Base-by-base conservation (phyloP, 2,113 vertebrate species). In the Chloropsis cyanopogon region DNA sequence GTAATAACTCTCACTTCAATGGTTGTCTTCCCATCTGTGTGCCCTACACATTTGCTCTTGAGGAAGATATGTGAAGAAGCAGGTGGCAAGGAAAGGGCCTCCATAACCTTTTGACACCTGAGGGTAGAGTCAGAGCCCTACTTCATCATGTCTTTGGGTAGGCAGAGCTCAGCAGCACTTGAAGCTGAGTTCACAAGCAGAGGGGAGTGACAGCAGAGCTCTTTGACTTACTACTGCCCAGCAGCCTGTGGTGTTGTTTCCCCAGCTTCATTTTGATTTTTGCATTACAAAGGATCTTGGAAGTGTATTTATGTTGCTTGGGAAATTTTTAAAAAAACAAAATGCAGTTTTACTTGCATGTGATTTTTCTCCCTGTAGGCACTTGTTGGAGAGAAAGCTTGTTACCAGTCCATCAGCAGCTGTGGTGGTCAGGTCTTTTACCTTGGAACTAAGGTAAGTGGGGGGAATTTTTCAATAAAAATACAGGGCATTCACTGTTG, bases 311-410 rank as follows among this genome's bases (percentile, higher is more conserved):
- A 3, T 64, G 14, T 35, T 22, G 75, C 35, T 56, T 94, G 66
- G 10, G 20, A 75, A 82, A 50, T 19, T 42, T 33, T 49, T 24
- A 53, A 29, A 83, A 49, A 22, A 71, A 7, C 10, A 42, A 31
- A 54, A 63, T 31, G 35, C 13, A 29, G 14, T 47, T 50, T 92
- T 28, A 54, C 12, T 25, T 81, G 11, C 6, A 1, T 71, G 17
- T 59, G 3, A 35, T 82, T 90, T 72, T 84, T 68, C 33, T 93
- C 87, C 76, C 82, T 73, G n/a, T 91, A 99, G 99, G 99, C 99
- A 29, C 73, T 99, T 81, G 99, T 99, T 35, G 99, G 99, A 94
- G 99, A 99, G 88, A 99, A 99, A 90, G 99, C 99, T 83, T 99
- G 99, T 83, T 99, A 99, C 64, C 99, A 99, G 93, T 99, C 99